A percentile compares a stretch with the other conserved stretches of the same genome.
phyloP scores from a whole-genome alignment of 2,797 vertebrate species.

The Threskiornis aethiopicus region DNA sequence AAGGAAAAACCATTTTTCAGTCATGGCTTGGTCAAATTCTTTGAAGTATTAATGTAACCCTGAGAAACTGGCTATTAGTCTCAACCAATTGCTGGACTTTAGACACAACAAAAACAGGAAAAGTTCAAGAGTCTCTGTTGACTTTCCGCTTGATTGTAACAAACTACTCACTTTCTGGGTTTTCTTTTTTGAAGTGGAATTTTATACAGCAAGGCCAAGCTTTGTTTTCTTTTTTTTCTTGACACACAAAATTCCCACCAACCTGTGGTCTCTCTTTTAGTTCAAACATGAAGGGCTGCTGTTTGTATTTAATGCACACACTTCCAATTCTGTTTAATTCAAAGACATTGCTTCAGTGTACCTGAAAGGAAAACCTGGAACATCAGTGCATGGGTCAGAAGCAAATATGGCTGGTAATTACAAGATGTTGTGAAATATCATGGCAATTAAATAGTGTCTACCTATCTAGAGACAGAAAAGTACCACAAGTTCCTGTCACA shows the following conservation, averaged over 20 bases:
- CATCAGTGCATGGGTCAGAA: background rate
- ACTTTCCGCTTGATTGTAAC: slow-evolving; percentile 60
- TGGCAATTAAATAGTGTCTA: background rate
- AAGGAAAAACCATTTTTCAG: slow-evolving; percentile 55
- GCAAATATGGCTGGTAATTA: background rate
- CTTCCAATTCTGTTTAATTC: background rate
- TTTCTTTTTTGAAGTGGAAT: slow-evolving; percentile 59
- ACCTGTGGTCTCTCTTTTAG: background rate
- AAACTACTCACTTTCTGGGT: slow-evolving; percentile 49
- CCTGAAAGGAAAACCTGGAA: background rate
- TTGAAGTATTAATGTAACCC: slow-evolving; percentile 60
- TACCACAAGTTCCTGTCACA: background rate
- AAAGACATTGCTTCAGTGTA: background rate
- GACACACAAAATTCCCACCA: slow-evolving; percentile 23
- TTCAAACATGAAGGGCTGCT: background rate
- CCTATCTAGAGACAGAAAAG: background rate
- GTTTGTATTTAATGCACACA: background rate
- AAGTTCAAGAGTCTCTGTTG: slow-evolving; percentile 63
- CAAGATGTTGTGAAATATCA: background rate
- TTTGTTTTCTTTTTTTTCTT: background rate
- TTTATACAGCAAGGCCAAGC: slow-evolving; percentile 1
- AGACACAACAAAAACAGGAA: slow-evolving; percentile 71
- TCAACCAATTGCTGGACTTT: slow-evolving; percentile 47
- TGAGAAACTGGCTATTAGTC: slow-evolving; percentile 53
- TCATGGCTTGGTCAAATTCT: slow-evolving; percentile 33